Base-by-base conservation (phyloP, 2,797 vertebrate species). In the Gila robusta region DNA sequence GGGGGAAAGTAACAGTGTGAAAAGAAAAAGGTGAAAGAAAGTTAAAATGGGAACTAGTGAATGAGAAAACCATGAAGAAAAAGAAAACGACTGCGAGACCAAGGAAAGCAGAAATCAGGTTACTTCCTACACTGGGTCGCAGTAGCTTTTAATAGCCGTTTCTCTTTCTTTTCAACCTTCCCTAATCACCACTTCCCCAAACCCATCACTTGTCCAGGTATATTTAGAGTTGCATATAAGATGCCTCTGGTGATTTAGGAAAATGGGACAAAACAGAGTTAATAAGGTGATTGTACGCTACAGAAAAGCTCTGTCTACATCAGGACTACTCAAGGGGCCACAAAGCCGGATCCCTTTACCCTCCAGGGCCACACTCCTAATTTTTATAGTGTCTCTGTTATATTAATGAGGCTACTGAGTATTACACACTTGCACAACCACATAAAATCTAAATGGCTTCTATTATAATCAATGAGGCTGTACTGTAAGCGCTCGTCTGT, bases 191-290 rank as follows among this genome's bases (percentile, higher is more conserved):
- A 56, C 79, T 71, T 82, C 76, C 76, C 79, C 52, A 77, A 54
- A 84, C 83, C 62, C 81, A 49, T 85, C 74, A 86, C 83, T 54
- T 82, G 23, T 82, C 91, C 88, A 91, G 92, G 92, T 93, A 93
- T 92, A 94, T 95, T 94, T 93, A 93, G 89, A 84, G 59, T 49
- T 64, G 89, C 81, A 89, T 88, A 91, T 89, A 88, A 86, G 85
- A 73, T 87, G 88, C 88, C 89, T 88, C 6, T 3, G 76, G 90
- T 86, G 78, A 91, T 86, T 77, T 87, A 84, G 90, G 89, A 91
- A 93, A 93, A 91, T 91, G 88, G 89, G 92, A 88, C 89, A 87
- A 81, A 91, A 89, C 89, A 78, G 83, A 79, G 86, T 88, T 92
- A 93, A 92, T 89, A 87, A 93, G 88, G 83, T 74, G 86, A 87